Percentiles rank a stretch among this genome's conserved stretches.
These are phyloP conservation scores for Idaea straminata DNA, from an alignment of 2,888 invertebrate species.

Conservation along the genomic window DNA sequence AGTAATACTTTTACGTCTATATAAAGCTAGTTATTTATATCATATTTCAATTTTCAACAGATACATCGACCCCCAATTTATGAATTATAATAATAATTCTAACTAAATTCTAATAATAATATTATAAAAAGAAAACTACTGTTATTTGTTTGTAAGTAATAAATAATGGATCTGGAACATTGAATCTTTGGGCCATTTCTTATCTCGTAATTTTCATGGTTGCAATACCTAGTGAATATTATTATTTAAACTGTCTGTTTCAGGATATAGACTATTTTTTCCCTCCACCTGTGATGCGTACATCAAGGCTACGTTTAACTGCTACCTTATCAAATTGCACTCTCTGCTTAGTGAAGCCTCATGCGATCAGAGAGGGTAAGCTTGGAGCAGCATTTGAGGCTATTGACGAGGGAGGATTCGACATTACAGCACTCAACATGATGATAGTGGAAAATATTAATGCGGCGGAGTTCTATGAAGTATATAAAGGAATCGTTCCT, in stretches of 20 bases:
- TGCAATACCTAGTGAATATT: no score
- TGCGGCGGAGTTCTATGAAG: slow-evolving; percentile 95
- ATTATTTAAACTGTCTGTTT: slow-evolving; percentile 24
- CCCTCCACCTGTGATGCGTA: slow-evolving; percentile 58
- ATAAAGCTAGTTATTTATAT: no score
- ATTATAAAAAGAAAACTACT: no score
- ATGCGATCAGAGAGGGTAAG: slow-evolving; percentile 88
- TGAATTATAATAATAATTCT: no score
- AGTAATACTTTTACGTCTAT: no score
- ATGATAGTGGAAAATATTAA: slow-evolving; percentile 88
- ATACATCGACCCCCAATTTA: no score
- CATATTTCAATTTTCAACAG: no score
- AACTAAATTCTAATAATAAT: no score
- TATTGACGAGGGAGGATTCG: slow-evolving; percentile 88
- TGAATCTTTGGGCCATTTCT: no score
- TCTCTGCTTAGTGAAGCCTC: slow-evolving; percentile 93
- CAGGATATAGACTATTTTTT: slow-evolving; percentile 84
- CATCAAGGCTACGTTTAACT: slow-evolving; percentile 69
- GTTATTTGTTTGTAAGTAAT: no score
- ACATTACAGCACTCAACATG: slow-evolving; percentile 89
- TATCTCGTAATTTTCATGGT: no score
- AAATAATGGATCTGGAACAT: no score
- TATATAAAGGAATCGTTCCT: slow-evolving; percentile 93
- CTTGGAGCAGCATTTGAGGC: slow-evolving; percentile 84
- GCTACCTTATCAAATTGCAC: slow-evolving; percentile 84